Conservation (phyloP, 2,888 invertebrate species). For the Carterocephalus palaemon region DNA sequence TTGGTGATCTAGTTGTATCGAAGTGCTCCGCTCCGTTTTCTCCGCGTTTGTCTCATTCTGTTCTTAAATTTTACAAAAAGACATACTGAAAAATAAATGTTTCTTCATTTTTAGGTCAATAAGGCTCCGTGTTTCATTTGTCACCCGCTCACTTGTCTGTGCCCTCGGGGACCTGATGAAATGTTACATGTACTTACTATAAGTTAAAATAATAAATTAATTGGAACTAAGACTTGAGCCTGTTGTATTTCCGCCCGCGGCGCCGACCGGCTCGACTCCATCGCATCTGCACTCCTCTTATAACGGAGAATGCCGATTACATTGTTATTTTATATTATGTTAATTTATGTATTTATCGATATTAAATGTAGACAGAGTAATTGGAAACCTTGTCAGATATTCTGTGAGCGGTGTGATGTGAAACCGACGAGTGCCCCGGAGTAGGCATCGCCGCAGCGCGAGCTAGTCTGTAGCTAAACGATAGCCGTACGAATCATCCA, state of each 20-base stretch:
- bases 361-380: too few species aligned
- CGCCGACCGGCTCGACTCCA: too few species aligned
- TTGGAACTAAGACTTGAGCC: constrained; percentile 7
- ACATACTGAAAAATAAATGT: constrained; percentile 85
- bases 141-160: constrained; percentile 21
- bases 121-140: constrained; percentile 78
- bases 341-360: too few species aligned
- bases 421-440: too few species aligned
- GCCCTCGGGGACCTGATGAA: constrained; percentile 2
- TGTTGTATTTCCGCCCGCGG: constrained; percentile 14
- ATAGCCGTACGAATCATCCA: too few species aligned
- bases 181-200: constrained; percentile 11
- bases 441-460: too few species aligned
- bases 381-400: too few species aligned
- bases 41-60: constrained; percentile 77
- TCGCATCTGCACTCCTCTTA: too few species aligned
- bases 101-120: constrained; percentile 86
- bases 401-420: too few species aligned
- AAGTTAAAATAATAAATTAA: constrained; percentile 21
- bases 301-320: too few species aligned
- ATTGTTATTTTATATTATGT: too few species aligned
- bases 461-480: too few species aligned
- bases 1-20: constrained; percentile 73
- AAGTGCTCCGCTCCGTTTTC: constrained; percentile 74
- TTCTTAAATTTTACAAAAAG: constrained; percentile 81